A percentile compares a stretch with the other conserved stretches of the same genome.
Evolutionary conservation across 2,797 vertebrate species (phyloP).

Genomic region (Meda fulgida): DNA sequence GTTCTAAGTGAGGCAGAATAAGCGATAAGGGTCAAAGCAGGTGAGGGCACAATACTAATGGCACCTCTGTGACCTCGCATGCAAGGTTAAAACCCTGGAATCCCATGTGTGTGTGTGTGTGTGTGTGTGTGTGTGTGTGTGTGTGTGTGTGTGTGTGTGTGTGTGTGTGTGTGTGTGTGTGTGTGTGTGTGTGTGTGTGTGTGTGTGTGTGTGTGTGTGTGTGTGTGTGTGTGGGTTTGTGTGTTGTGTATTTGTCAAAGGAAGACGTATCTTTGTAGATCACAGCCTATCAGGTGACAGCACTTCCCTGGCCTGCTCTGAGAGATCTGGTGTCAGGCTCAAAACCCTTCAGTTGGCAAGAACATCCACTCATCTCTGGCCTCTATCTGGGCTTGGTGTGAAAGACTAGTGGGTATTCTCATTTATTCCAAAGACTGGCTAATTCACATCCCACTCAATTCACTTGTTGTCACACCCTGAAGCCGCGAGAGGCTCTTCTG

Average conservation of each 20-base stretch:
- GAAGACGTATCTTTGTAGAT: conserved; percentile 38
- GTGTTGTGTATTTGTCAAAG: conserved; percentile 35
- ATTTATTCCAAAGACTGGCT: conserved; percentile 24
- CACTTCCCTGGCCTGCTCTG: conserved; percentile 50
- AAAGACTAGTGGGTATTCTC: conserved; percentile 28
- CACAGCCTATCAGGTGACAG: conserved; percentile 59
- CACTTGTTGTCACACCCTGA: conserved; percentile 39
- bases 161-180: conserved; percentile 21
- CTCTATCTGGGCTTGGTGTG: conserved; percentile 18
- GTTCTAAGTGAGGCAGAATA: conserved; percentile 47
- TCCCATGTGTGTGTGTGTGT: conserved; percentile 40
- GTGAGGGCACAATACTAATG: conserved; percentile 45
- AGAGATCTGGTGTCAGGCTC: conserved; percentile 61
- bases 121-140: conserved; percentile 31
- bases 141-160: conserved; percentile 26
- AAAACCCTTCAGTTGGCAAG: conserved; percentile 36
- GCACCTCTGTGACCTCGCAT: conserved; percentile 40
- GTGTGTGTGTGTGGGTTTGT: conserved; percentile 25
- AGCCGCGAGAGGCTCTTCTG: not conserved
- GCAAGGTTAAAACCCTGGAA: conserved; percentile 47
- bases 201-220: conserved; percentile 14
- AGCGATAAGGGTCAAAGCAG: conserved; percentile 50
- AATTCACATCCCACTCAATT: conserved; percentile 16
- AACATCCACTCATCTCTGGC: conserved; percentile 35
- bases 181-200: conserved; percentile 32